Conservation (phyloP, 2,888 invertebrate species). For the Lagria hirta region DNA sequence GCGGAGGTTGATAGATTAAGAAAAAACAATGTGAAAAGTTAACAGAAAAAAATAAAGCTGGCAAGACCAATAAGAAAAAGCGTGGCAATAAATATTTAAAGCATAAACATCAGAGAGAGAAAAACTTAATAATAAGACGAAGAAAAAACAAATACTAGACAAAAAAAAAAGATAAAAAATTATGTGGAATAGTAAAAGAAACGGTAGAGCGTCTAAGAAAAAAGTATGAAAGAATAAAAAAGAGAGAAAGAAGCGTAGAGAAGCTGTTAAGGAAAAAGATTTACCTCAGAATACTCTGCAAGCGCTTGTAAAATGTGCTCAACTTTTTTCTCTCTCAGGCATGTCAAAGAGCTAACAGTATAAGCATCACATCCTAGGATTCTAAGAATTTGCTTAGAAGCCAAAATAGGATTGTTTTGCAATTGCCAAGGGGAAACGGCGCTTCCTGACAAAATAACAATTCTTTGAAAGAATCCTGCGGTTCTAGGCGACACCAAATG, state of each 20-base stretch:
- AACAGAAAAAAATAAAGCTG: too few species aligned
- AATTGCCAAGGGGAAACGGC: conserved; percentile 55
- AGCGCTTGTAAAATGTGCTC: conserved; percentile 63
- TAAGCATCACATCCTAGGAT: conserved; percentile 59
- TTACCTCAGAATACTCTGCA: conserved; percentile 58
- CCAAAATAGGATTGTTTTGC: conserved; percentile 51
- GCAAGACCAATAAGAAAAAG: too few species aligned
- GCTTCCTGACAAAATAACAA: conserved; percentile 68
- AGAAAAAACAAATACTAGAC: too few species aligned
- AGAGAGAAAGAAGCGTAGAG: too few species aligned
- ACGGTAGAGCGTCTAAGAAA: too few species aligned
- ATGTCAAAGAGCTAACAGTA: conserved; percentile 59
- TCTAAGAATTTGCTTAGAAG: conserved; percentile 61
- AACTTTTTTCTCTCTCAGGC: conserved; percentile 63
- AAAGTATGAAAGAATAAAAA: too few species aligned
- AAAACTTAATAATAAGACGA: too few species aligned
- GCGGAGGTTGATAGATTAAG: too few species aligned
- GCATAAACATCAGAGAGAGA: too few species aligned
- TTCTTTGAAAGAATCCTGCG: conserved; percentile 65
- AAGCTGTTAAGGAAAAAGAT: not conserved
- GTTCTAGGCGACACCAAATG: conserved; percentile 69
- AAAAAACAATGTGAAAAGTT: too few species aligned
- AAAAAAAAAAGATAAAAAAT: not conserved
- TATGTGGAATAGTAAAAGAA: too few species aligned
- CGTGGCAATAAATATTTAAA: too few species aligned